Conservation (phyloP, 2,888 invertebrate species). For the Tipula vernalis region DNA sequence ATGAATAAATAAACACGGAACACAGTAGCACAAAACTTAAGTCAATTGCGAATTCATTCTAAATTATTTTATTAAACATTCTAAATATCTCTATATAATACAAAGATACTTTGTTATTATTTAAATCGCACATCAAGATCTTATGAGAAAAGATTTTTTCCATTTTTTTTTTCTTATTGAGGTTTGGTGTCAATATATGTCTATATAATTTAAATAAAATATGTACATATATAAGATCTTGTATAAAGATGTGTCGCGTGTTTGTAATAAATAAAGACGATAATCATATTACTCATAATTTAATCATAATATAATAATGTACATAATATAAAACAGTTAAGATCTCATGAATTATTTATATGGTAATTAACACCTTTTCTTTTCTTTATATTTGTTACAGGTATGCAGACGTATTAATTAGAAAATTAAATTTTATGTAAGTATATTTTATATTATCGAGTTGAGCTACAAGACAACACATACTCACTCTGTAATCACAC, state of each 20-base stretch:
- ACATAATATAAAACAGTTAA: not conserved
- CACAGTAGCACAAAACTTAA: not conserved
- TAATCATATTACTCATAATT: not conserved
- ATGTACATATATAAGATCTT: not conserved
- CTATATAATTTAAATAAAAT: not conserved
- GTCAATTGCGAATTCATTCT: not conserved
- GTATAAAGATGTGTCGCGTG: not conserved
- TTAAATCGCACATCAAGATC: not conserved
- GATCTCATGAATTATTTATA: not conserved
- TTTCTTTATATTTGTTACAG: not conserved
- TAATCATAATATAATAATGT: not conserved
- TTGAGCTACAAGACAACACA: not conserved
- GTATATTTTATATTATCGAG: not conserved
- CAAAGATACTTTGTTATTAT: not conserved
- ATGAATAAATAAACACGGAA: too few relatives aligned
- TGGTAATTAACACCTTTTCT: not conserved
- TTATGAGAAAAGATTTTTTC: not conserved
- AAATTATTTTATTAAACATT: not conserved
- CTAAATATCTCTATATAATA: not conserved
- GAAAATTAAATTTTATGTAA: not conserved
- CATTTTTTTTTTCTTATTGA: not conserved
- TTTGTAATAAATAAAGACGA: not conserved
- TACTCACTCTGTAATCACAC: not conserved
- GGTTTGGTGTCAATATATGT: not conserved
- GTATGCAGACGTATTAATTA: not conserved